Evolutionary conservation across 2,797 vertebrate species (phyloP).

Genomic region (Rhadinocentrus ornatus): DNA sequence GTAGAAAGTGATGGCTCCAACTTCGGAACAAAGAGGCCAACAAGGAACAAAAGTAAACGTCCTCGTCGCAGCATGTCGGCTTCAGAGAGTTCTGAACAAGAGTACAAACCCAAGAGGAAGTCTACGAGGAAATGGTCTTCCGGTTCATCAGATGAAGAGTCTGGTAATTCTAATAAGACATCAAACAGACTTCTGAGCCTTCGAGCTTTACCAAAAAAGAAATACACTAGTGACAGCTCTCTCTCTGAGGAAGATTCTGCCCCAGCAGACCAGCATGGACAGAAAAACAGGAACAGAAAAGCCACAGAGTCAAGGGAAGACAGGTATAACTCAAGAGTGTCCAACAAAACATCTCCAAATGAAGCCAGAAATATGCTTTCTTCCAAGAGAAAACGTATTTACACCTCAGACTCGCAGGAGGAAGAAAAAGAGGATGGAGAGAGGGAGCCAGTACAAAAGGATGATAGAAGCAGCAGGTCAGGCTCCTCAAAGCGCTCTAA

Average conservation of each 20-base stretch:
- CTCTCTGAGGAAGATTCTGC: slow-evolving; percentile 78
- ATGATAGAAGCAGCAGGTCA: slow-evolving; percentile 45
- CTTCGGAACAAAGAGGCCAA: slow-evolving; percentile 43
- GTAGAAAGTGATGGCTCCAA: slow-evolving; percentile 59
- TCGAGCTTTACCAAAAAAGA: slow-evolving; percentile 81
- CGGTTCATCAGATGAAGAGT: slow-evolving; percentile 75
- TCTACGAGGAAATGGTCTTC: slow-evolving; percentile 66
- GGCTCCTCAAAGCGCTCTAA: slow-evolving; percentile 55
- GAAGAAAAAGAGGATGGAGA: slow-evolving; percentile 32
- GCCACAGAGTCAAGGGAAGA: slow-evolving; percentile 31
- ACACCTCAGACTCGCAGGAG: slow-evolving; percentile 81
- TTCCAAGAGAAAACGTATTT: slow-evolving; percentile 79
- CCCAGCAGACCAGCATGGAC: slow-evolving; percentile 38
- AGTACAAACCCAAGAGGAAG: slow-evolving; percentile 67
- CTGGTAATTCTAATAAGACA: slow-evolving; percentile 57
- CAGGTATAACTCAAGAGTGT: slow-evolving; percentile 27
- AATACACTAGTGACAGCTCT: slow-evolving; percentile 80
- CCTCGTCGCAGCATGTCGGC: slow-evolving; percentile 29
- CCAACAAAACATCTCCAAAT: slow-evolving; percentile 45
- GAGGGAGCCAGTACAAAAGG: slow-evolving; percentile 54
- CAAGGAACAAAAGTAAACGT: slow-evolving; percentile 64
- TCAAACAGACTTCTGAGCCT: slow-evolving; percentile 65
- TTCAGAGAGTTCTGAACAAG: slow-evolving; percentile 73
- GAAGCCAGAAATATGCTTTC: slow-evolving; percentile 54
- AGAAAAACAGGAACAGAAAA: slow-evolving; percentile 58